Base-by-base conservation (phyloP, 2,797 vertebrate species). In the Danio jaintianensis region DNA sequence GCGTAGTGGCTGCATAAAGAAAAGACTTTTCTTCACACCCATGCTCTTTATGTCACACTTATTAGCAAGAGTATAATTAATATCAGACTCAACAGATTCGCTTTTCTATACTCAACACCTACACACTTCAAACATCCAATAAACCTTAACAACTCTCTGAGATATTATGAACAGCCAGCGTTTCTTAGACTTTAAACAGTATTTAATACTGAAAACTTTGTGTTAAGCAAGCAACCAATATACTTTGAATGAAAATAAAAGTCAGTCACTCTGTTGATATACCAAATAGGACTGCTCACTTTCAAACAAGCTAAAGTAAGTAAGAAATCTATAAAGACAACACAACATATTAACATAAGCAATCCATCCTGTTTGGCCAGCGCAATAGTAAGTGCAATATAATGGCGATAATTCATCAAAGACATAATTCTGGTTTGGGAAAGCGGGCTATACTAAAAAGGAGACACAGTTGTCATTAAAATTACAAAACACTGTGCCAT, bases 201-300 rank as follows among this genome's bases (percentile, higher is more conserved):
- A 58, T 84, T 87, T 72, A 87, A 90, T 86, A 80, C 82, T 77
- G 76, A 87, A 88, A 88, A 83, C 81, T 66, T 70, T 75, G 84
- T 86, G 77, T 87, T 91, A 86, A 90, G 90, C 80, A 85, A 88
- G 86, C 83, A 91, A 89, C 89, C 89, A 88, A 87, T 83, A 85
- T 75, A 81, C 64, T 80, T 85, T 59, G 67, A 78, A 42, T 75
- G 87, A 78, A 86, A 91, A 90, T 82, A 83, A 82, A 82, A 91
- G 87, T 64, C 78, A 75, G 86, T 84, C 11, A 47, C 55, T 42
- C 29, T 83, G 85, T 75, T 80, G 68, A 86, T 81, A 76, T 58
- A 70, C 67, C 84, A 84, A 88, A 87, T 85, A 85, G 80, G 85
- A 82, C 82, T 40, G 6, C 86, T 91, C 88, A 85, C 76, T 89